Conservation (phyloP, 2,797 vertebrate genomes). For the Limnodromus scolopaceus region DNA sequence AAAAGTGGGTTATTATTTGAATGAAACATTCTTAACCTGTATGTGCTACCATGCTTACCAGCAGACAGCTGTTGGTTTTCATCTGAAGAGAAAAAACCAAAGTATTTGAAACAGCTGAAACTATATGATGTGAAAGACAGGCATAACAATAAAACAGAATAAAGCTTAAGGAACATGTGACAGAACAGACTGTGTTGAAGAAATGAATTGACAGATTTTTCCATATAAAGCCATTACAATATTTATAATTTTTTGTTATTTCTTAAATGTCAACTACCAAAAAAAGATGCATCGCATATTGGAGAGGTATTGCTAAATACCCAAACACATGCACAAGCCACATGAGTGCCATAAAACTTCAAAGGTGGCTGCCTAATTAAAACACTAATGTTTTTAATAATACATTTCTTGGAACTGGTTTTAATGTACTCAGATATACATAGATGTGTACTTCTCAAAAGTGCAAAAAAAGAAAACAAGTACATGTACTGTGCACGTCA, state of each 20-base stretch:
- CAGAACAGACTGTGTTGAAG: fast-evolving
- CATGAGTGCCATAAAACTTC: not conserved
- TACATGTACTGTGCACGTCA: fast-evolving
- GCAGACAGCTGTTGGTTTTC: not conserved
- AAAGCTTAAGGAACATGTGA: not conserved
- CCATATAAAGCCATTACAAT: not conserved
- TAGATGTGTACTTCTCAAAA: not conserved
- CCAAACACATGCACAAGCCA: not conserved
- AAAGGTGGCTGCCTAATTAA: not conserved
- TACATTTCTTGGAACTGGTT: not conserved
- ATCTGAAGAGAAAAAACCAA: not conserved
- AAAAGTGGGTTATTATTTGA: fast-evolving
- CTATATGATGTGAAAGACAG: not conserved
- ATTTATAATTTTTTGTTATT: not conserved
- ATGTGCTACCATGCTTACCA: not conserved
- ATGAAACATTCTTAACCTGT: not conserved
- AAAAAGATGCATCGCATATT: not conserved
- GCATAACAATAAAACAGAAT: not conserved
- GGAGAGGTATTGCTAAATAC: not conserved
- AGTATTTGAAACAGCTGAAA: not conserved
- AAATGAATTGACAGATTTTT: not conserved
- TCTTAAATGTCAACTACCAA: not conserved
- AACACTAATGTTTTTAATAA: not conserved
- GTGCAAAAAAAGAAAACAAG: not conserved
- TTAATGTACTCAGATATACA: not conserved